These are phyloP conservation scores for Scomberomorus guttatus DNA, from an alignment of 2,797 vertebrate genomes.

Conservation along the genomic window DNA sequence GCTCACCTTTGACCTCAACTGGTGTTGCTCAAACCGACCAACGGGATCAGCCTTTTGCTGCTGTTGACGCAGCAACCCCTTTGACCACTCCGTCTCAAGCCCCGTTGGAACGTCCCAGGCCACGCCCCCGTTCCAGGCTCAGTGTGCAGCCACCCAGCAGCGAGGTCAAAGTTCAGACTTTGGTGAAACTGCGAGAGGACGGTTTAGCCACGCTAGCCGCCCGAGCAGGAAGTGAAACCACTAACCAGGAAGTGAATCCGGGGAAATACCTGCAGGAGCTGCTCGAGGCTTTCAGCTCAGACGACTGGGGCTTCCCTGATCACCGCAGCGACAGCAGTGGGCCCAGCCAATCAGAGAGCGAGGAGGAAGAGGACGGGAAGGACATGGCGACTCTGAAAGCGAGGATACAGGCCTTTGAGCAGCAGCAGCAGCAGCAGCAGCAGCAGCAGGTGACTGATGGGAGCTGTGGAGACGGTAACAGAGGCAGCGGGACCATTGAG, in stretches of 20 bases:
- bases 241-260: conserved; percentile 42
- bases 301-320: conserved; percentile 76
- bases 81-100: not conserved
- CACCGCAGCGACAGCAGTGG: conserved; percentile 52
- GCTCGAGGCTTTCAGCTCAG: conserved; percentile 81
- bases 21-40: conserved; percentile 53
- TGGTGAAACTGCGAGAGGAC: conserved; percentile 85
- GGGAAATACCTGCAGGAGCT: conserved; percentile 85
- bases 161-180: conserved; percentile 86
- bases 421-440: conserved; percentile 79
- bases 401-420: conserved; percentile 91
- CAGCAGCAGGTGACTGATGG: conserved; percentile 75
- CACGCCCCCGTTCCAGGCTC: conserved; percentile 91
- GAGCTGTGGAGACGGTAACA: conserved; percentile 55
- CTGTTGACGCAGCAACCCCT: not conserved
- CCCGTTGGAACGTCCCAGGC: conserved; percentile 83
- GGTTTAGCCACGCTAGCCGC: conserved; percentile 68
- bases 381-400: conserved; percentile 83
- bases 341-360: conserved; percentile 69
- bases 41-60: conserved; percentile 17
- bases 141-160: conserved; percentile 80
- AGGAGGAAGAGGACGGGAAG: conserved; percentile 63
- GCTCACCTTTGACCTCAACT: conserved; percentile 33
- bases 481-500: not conserved
- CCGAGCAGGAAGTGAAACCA: not conserved